These are phyloP conservation scores for Pangasius krempfi DNA, from an alignment of 2,797 vertebrate species.

Conservation along the genomic window DNA sequence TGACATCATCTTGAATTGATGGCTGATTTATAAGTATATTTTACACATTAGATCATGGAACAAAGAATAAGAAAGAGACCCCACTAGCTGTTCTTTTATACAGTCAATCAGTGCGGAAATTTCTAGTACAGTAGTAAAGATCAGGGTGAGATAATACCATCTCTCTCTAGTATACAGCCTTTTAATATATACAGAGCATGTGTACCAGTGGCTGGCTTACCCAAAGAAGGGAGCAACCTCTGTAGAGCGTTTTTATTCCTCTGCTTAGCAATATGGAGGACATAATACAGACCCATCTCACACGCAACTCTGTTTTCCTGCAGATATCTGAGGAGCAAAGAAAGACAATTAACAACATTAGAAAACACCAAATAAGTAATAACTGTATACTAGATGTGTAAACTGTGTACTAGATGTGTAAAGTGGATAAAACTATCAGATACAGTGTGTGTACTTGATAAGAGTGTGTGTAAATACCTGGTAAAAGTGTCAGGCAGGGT, in stretches of 20 bases:
- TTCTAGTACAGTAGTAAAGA: background rate
- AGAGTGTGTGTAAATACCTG: conserved; percentile 72
- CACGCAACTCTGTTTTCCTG: conserved; percentile 94
- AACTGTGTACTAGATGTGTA: background rate
- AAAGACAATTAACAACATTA: background rate
- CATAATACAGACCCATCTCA: conserved; percentile 94
- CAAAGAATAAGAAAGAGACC: background rate
- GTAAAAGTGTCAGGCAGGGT: conserved; percentile 86
- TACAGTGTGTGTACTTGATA: background rate
- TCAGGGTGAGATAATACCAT: background rate
- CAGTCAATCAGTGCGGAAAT: background rate
- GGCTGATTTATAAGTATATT: background rate
- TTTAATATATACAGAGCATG: background rate
- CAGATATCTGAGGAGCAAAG: conserved; percentile 78
- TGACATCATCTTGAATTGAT: background rate
- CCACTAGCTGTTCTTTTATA: background rate
- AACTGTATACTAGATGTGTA: no score
- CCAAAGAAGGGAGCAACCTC: conserved; percentile 86
- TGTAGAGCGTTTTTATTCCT: conserved; percentile 95
- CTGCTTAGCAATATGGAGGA: conserved; percentile 92
- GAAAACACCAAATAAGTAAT: background rate
- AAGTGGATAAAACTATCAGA: background rate
- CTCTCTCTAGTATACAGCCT: background rate
- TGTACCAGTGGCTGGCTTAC: conserved; percentile 79
- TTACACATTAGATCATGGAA: background rate